Conservation (phyloP, 23 tunicate genomes). For the Botrylloides violaceus region DNA sequence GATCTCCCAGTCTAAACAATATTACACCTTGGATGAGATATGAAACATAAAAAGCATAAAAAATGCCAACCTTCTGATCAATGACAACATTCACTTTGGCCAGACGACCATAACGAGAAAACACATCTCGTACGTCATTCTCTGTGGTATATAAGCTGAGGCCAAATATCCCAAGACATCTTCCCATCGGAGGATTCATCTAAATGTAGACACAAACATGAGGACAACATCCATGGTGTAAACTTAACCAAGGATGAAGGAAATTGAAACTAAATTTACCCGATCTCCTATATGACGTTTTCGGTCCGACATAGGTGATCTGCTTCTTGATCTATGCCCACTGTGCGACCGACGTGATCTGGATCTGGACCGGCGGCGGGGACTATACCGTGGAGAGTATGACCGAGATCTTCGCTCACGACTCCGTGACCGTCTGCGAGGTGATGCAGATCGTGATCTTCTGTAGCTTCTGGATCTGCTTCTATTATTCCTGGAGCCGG, state of each 20-base stretch:
- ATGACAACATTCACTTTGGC: constrained; percentile 69
- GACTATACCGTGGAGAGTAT: neutral
- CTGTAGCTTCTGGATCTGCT: constrained; percentile 30
- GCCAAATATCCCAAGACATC: constrained; percentile 86
- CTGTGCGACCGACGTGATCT: constrained; percentile 17
- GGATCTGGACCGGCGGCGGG: constrained; percentile 7
- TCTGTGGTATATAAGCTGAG: constrained; percentile 81
- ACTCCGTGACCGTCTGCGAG: constrained; percentile 22
- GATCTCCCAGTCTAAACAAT: constrained; percentile 83
- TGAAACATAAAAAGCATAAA: neutral
- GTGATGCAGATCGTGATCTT: constrained; percentile 33
- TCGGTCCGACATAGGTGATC: constrained; percentile 85
- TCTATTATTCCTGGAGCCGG: constrained; percentile 39
- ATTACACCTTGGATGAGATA: neutral
- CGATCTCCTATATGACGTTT: constrained; percentile 88
- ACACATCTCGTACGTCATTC: constrained; percentile 65
- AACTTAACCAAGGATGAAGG: too few relatives aligned
- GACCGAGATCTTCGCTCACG: constrained; percentile 11
- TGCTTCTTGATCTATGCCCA: constrained; percentile 7
- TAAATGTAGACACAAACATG: constrained; percentile 12
- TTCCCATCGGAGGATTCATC: constrained; percentile 84
- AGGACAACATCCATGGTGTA: neutral
- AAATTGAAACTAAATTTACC: constrained; percentile 25
- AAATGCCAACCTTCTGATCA: constrained; percentile 76
- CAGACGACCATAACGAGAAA: constrained; percentile 80